Base-by-base conservation (phyloP, 2,888 invertebrate genomes). In the Charanyca ferruginea region DNA sequence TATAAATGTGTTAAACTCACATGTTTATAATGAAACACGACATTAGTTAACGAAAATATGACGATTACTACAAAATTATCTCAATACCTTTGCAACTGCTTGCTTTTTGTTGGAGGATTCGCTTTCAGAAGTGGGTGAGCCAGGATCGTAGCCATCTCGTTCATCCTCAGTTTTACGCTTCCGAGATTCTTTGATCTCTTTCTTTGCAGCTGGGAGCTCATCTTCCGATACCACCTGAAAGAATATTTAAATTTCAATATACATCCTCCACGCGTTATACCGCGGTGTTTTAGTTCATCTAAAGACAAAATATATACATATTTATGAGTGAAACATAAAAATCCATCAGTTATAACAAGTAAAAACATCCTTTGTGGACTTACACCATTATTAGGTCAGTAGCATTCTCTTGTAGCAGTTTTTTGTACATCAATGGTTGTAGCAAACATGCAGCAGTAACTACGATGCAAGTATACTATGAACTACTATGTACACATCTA, bases 81-180 rank as follows among this genome's bases (percentile, higher is more conserved):
- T 35, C 1, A 20, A 38, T 85, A 95, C 96, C 91, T 95, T 95
- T 6, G 92, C 88, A 65, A 95, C 75, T 45, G 95, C 95, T 83
- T 95, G 96, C 79, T 96, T 97, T 85, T 96, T 96, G 13, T 96
- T 96, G 1, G 96, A 96, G 55, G 97, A 96, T 83, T 97, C 97
- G 85, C 95, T 96, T 86, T 98, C 98, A 1, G 97, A 97, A 0
- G 98, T 98, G 0, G 98, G 98, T 38, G 98, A 98, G 73, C 97
- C 97, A 0, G 98, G 98, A 91, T 98, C 98, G 83, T 98, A 98
- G 71, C 97, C 97, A 79, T 97, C 97, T 54, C 95, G 95, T 32
- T 94, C 90, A 70, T 96, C 96, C 32, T 93, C 93, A 16, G 92
- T 83, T 87, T 96, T 96, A 41, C 96, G 94, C 87, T 97, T 97